Base-by-base conservation (phyloP, 1,140 invertebrate species). In the Thalassaphorura encarpata region DNA sequence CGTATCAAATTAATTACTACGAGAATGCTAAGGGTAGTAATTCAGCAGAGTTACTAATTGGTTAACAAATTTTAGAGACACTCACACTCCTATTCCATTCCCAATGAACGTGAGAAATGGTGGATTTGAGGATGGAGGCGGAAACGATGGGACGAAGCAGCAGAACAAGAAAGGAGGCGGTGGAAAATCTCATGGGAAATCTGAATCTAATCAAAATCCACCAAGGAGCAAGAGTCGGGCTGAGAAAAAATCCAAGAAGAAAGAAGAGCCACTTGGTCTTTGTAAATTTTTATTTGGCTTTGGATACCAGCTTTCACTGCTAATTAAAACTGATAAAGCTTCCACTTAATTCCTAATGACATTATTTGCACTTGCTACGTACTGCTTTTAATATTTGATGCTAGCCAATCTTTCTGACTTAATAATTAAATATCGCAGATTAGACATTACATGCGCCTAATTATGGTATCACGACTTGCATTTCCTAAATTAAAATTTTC, bases 211-310 rank as follows among this genome's bases (percentile, higher is more conserved):
- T 24, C 45, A 23, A 50, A 61, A 51, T 48, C 60, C 60, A 18
- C 51, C 41, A 51, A 33, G 61, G 29, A 59, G 56, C 47, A 59
- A 59, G 31, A 62, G 57, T 36, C 47, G 61, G 28, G 52, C 31
- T 13, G 56, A 59, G 16, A 62, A 62, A 31, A 59, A 54, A 42
- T 4, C 15, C 11, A 62, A 59, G 56, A 62, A 62, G 60, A 58
- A 62, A 41, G 60, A 61, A 49, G 18, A 49, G 21, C 48, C 52
- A 24, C 53, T 47, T 60, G 52, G 49, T 52, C 42, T 49, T 56
- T 60, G 52, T 53, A 58, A 53, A 48, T 49, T 48, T 58, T 29
- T 27, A 48, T 26, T 26, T 28, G 46, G 18, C 6, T 13, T 8
- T 27, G 23, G 46, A n/a, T n/a, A n/a, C n/a, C n/a, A n/a, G n/a